Percentiles rank a stretch among this genome's conserved stretches.
phyloP scores from a whole-genome alignment of 2,888 invertebrate species.

The Nephrotoma appendiculata region DNA sequence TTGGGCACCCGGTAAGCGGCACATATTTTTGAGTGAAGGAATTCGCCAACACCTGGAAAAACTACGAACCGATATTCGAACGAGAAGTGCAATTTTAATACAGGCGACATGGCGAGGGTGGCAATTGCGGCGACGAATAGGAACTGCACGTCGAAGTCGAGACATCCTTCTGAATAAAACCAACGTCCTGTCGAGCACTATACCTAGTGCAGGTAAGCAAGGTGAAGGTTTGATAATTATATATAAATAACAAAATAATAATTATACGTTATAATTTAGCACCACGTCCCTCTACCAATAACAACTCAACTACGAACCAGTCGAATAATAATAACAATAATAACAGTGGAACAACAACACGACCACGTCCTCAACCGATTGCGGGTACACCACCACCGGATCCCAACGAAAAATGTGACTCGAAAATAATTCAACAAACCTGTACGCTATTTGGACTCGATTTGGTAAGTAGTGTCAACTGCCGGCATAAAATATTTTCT shows the following conservation, averaged over 20 bases:
- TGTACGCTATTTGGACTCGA: constrained; percentile 82
- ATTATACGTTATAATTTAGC: neutral
- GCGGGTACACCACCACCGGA: constrained; percentile 82
- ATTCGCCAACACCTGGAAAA: constrained; percentile 81
- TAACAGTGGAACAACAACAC: constrained; percentile 36
- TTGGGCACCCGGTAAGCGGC: constrained; percentile 85
- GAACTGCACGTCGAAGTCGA: constrained; percentile 29
- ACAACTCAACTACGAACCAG: constrained; percentile 18
- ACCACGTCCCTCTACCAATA: neutral
- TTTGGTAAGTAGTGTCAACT: constrained; percentile 41
- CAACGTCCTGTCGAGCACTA: constrained; percentile 19
- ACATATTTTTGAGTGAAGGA: constrained; percentile 88
- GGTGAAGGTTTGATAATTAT: neutral
- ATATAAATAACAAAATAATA: neutral
- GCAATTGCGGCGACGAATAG: constrained; percentile 53
- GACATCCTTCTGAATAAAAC: constrained; percentile 17
- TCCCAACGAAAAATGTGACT: constrained; percentile 72
- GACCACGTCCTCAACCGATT: constrained; percentile 79
- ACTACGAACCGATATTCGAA: constrained; percentile 59
- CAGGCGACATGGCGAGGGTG: constrained; percentile 77
- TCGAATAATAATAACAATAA: constrained; percentile 25
- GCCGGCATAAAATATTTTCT: neutral
- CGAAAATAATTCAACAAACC: constrained; percentile 77
- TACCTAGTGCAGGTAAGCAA: constrained; percentile 21
- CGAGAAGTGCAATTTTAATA: constrained; percentile 68